These are phyloP conservation scores for Metridium senile DNA, from an alignment of 92 coral and sea anemone genomes.

Conservation along the genomic window DNA sequence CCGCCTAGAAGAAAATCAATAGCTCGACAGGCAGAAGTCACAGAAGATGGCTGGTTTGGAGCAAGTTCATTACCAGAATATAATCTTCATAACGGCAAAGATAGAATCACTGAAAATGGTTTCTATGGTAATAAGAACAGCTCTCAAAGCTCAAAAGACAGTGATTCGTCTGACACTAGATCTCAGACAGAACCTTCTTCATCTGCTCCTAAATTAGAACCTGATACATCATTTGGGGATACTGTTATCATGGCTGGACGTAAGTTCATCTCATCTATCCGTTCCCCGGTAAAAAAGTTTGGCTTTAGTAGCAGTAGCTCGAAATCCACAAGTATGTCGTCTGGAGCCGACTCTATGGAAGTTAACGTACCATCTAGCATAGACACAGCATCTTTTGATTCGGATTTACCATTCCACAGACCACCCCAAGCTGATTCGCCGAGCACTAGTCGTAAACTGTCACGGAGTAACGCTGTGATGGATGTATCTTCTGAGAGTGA, in stretches of 20 bases:
- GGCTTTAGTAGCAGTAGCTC: slow-evolving; percentile 58
- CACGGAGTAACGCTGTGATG: slow-evolving; percentile 72
- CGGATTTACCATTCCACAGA: slow-evolving; percentile 23
- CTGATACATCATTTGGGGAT: slow-evolving; percentile 72
- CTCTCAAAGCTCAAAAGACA: slow-evolving; percentile 40
- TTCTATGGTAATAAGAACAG: slow-evolving; percentile 9
- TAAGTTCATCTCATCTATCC: slow-evolving; percentile 71
- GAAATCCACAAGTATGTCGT: slow-evolving; percentile 51
- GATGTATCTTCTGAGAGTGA: slow-evolving; percentile 77
- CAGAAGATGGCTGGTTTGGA: not conserved
- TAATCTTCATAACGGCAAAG: not conserved
- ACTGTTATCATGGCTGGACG: slow-evolving; percentile 64
- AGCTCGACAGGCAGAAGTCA: slow-evolving; percentile 42
- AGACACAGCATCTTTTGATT: slow-evolving; percentile 20
- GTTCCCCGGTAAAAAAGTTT: slow-evolving; percentile 63
- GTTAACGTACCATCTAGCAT: slow-evolving; percentile 24
- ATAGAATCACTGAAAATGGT: slow-evolving; percentile 9
- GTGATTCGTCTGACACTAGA: slow-evolving; percentile 19
- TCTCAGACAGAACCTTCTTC: slow-evolving; percentile 15
- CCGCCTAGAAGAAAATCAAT: slow-evolving; percentile 30
- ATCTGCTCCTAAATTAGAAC: slow-evolving; percentile 16
- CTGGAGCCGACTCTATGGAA: slow-evolving; percentile 53
- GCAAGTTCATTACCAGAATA: not conserved
- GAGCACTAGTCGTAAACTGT: slow-evolving; percentile 42
- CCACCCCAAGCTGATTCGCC: slow-evolving; percentile 4